Percentiles rank a stretch among this genome's conserved stretches.
Conservation (phyloP, 2,797 vertebrate genomes). For the Gymnothorax javanicus region DNA sequence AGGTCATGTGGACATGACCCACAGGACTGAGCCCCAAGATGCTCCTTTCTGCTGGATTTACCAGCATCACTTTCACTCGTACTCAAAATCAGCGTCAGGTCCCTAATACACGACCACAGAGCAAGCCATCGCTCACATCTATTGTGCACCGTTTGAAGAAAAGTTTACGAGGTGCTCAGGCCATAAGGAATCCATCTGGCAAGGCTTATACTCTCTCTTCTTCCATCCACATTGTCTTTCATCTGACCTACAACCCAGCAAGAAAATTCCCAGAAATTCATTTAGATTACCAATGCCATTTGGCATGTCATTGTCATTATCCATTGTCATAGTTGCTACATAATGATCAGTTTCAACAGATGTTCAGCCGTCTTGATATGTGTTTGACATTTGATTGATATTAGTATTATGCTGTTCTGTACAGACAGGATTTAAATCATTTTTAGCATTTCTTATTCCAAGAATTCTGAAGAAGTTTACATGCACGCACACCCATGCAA, state of each 20-base stretch:
- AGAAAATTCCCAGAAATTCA: background rate
- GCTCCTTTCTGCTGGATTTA: background rate
- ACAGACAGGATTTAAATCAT: background rate
- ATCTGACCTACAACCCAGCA: background rate
- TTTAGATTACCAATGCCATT: background rate
- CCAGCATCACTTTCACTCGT: background rate
- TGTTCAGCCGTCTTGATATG: background rate
- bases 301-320: background rate
- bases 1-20: background rate
- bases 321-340: background rate
- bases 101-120: background rate
- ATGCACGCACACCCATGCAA: background rate
- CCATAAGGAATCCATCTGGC: background rate
- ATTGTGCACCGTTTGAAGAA: background rate
- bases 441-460: background rate
- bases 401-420: background rate
- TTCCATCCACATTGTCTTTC: background rate
- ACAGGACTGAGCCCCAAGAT: background rate
- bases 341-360: background rate
- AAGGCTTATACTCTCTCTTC: background rate
- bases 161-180: conserved; percentile 13
- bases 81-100: background rate
- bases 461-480: background rate
- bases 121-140: background rate
- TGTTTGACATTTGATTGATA: background rate